Conservation (phyloP, 2,888 invertebrate genomes). For the Phengaris arion region DNA sequence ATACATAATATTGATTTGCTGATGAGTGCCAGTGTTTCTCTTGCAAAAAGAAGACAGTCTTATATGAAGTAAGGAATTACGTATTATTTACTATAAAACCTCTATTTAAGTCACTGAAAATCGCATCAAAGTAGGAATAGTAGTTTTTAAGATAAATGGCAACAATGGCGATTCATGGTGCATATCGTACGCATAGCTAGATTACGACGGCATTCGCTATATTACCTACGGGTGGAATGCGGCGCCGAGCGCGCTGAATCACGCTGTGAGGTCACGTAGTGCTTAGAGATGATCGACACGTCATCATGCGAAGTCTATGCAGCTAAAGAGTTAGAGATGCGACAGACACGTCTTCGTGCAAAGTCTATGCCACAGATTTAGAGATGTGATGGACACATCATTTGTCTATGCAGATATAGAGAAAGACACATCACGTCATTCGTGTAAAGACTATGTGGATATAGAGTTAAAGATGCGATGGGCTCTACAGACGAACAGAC, state of each 20-base stretch:
- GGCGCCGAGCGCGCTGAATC: slow-evolving; percentile 58
- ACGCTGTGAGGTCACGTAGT: slow-evolving; percentile 63
- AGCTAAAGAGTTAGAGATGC: slow-evolving; percentile 42
- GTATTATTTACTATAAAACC: too few relatives aligned
- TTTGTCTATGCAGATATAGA: neutral
- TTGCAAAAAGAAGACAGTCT: too few relatives aligned
- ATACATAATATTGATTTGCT: too few relatives aligned
- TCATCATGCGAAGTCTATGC: slow-evolving; percentile 18
- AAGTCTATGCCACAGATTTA: slow-evolving; percentile 3
- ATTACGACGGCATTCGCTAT: slow-evolving; percentile 68
- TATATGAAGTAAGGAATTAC: too few relatives aligned
- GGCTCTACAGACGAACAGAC: slow-evolving; percentile 28
- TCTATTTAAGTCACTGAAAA: too few relatives aligned
- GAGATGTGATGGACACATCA: too few relatives aligned
- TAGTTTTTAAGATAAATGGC: too few relatives aligned
- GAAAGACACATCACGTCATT: slow-evolving; percentile 41
- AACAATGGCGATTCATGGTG: slow-evolving; percentile 36
- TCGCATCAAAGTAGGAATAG: too few relatives aligned
- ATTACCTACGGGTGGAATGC: slow-evolving; percentile 59
- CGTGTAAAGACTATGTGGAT: slow-evolving; percentile 20
- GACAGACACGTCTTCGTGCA: slow-evolving; percentile 49
- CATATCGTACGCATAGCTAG: slow-evolving; percentile 51
- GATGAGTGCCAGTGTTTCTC: too few relatives aligned
- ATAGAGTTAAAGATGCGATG: slow-evolving; percentile 42
- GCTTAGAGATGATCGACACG: slow-evolving; percentile 44